Evolutionary conservation across 2,888 invertebrate genomes (phyloP), one percentile per base, ranked within the genome.

Genomic region (Junonia oenone): DNA sequence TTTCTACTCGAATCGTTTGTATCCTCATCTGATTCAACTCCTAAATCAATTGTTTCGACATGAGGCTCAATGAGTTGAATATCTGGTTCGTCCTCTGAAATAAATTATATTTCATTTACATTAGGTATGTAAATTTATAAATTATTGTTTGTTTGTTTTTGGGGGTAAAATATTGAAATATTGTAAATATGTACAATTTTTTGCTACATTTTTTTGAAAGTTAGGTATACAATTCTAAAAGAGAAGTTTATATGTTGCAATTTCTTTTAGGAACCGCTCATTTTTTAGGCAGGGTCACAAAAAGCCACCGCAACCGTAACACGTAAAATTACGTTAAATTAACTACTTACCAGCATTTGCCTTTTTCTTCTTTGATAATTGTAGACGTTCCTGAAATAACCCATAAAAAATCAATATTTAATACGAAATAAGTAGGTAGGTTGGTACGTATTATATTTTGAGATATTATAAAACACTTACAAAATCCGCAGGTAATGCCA

Each of bases 11-110:
- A 53, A 8, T 27, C 14, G 56, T 66, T 45, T 59, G 61, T 53
- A 22, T 80, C 84, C 2, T 76, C 76, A 22, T 78, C 77, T 0
- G 65, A 62, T 11, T 68, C 73, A 33, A 54, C n/a, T 17, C 47
- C 11, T 13, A 82, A 63, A 38, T 80, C 75, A 37, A 88, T 83
- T 0, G 80, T 83, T 64, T 86, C 87, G 14, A 88, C 72, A 1
- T 62, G 64, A 6, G 77, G 78, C 62, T 88, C 88, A 1, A 88
- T 58, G 1, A 82, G 46, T 11, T 75, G 66, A 0, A 84, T 43
- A 40, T 85, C 85, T 2, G 77, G 75, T 19, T 66, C 75, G 27
- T 63, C 66, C 40, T 71, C 83, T 79, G 68, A 40, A 73, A 76
- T 0, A 6, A 26, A 26, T 26, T 22, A 5, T 11, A 4, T n/a